These are phyloP conservation scores for Pogonophryne albipinna DNA, from an alignment of 2,797 vertebrate species.

Conservation along the genomic window DNA sequence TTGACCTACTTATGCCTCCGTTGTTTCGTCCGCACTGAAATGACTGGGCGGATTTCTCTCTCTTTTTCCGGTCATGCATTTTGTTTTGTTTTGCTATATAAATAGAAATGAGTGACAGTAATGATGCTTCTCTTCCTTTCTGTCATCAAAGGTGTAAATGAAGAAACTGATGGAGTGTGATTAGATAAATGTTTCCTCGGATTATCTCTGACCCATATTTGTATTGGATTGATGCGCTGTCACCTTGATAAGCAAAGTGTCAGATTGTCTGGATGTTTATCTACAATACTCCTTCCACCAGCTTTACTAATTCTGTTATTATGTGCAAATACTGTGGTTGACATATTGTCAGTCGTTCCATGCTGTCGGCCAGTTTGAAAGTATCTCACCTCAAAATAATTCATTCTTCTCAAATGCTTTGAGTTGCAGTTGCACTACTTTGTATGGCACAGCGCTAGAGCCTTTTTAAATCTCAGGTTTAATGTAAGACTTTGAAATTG, in stretches of 20 bases:
- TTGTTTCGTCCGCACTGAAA: constrained; percentile 31
- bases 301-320: not conserved
- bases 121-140: constrained; percentile 12
- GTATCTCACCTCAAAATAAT: not conserved
- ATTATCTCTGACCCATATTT: constrained; percentile 35
- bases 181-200: constrained; percentile 23
- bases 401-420: not conserved
- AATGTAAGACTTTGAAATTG: constrained; percentile 2
- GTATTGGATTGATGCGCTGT: constrained; percentile 40
- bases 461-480: constrained; percentile 18
- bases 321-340: constrained; percentile 3
- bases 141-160: constrained; percentile 42
- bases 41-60: constrained; percentile 30
- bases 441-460: not conserved
- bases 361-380: not conserved
- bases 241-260: constrained; percentile 9
- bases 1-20: constrained; percentile 56
- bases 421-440: not conserved
- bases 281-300: not conserved
- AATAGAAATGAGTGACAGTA: constrained; percentile 37
- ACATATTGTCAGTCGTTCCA: not conserved
- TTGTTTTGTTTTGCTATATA: constrained; percentile 36
- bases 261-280: constrained; percentile 20
- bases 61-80: constrained; percentile 16
- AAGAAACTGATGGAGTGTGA: constrained; percentile 39